phyloP scores from a whole-genome alignment of 2,888 invertebrate species.

The Lysandra bellargus region DNA sequence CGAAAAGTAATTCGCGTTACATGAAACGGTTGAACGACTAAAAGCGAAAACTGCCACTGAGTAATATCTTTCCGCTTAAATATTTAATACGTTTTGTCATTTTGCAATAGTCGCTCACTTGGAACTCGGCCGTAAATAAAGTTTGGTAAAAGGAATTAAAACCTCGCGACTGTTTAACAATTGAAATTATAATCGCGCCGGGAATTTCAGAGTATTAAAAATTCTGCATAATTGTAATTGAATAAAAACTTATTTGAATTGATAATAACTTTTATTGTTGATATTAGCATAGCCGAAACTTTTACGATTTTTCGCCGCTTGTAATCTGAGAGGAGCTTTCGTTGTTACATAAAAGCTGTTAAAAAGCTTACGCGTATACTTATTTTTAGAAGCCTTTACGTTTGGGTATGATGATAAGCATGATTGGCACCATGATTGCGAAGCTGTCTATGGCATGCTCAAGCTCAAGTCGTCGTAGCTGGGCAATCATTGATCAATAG shows the following conservation, averaged over 20 bases:
- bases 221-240: constrained; percentile 23
- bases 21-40: constrained; percentile 4
- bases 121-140: constrained; percentile 6
- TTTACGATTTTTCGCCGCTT: not conserved
- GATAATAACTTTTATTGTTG: constrained; percentile 26
- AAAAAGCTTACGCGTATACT: not conserved
- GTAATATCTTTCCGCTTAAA: constrained; percentile 2
- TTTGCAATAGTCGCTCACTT: not conserved
- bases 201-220: constrained; percentile 11
- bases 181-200: constrained; percentile 18
- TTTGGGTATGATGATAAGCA: not conserved
- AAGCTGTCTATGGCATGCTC: no score
- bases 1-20: not conserved
- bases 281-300: constrained; percentile 16
- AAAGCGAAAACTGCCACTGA: constrained; percentile 10
- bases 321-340: not conserved
- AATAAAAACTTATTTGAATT: constrained; percentile 29
- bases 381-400: not conserved
- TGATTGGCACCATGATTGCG: no score
- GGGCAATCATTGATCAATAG: no score
- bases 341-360: not conserved
- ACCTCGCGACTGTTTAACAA: not conserved
- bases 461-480: no score
- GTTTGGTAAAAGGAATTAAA: constrained; percentile 22
- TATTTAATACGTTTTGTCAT: constrained; percentile 22